Evolutionary conservation across 2,888 invertebrate genomes (phyloP).

Genomic region (Nemapogon koenigi): DNA sequence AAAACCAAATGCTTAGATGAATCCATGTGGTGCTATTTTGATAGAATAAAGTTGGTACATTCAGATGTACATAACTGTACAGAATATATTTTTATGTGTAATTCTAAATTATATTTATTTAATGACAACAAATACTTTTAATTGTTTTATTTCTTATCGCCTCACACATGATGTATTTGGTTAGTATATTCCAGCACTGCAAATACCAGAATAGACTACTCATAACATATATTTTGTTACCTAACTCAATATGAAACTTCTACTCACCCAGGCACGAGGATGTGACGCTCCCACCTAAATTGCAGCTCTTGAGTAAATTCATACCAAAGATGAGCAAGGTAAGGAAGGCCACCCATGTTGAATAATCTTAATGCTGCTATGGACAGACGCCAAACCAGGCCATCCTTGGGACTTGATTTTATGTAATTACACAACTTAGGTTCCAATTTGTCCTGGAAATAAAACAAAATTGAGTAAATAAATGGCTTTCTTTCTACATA

Average conservation of each 20-base stretch:
- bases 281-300: constrained; percentile 85
- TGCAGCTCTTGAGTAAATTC: constrained; percentile 91
- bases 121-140: neutral
- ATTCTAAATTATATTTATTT: neutral
- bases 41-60: constrained; percentile 1
- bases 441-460: constrained; percentile 52
- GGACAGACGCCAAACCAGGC: constrained; percentile 83
- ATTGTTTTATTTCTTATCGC: no score
- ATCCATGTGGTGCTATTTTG: constrained; percentile 40
- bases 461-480: constrained; percentile 10
- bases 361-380: constrained; percentile 76
- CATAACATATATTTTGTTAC: no score
- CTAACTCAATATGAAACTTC: neutral
- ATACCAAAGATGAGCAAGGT: constrained; percentile 91
- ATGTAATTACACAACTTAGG: constrained; percentile 58
- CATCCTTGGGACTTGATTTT: constrained; percentile 80
- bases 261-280: constrained; percentile 84
- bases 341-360: constrained; percentile 77
- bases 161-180: no score
- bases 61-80: constrained; percentile 16
- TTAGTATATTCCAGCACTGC: no score
- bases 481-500: no score
- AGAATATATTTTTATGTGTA: constrained; percentile 7
- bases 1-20: no score
- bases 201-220: no score